Evolutionary conservation across 2,797 vertebrate species (phyloP).

Genomic region (Chelmon rostratus): DNA sequence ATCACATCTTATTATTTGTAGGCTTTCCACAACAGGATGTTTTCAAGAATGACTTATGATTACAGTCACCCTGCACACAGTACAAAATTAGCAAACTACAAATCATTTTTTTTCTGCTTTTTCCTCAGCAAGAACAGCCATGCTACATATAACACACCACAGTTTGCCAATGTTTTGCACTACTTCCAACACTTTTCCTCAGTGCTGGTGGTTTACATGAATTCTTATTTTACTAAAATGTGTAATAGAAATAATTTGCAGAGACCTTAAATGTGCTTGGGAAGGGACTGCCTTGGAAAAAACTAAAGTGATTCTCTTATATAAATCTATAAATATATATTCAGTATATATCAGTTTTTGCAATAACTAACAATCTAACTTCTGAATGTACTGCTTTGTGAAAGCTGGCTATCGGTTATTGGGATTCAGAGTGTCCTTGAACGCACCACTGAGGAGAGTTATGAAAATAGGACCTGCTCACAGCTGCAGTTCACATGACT

Average conservation of each 20-base stretch:
- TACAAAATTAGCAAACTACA: neutral
- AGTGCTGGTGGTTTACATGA: neutral
- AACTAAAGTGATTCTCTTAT: neutral
- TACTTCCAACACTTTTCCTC: neutral
- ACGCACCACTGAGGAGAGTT: slow-evolving; percentile 10
- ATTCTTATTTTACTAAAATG: neutral
- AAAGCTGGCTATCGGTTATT: neutral
- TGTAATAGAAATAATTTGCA: neutral
- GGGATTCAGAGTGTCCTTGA: slow-evolving; percentile 33
- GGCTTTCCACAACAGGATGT: slow-evolving; percentile 18
- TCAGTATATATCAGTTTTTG: too few relatives aligned
- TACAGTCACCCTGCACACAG: neutral
- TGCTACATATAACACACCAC: neutral
- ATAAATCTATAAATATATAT: neutral
- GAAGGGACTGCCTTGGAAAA: neutral
- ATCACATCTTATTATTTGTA: slow-evolving; percentile 31
- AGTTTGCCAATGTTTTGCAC: neutral
- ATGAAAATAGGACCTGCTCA: slow-evolving; percentile 39
- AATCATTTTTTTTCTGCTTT: neutral
- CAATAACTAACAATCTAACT: neutral
- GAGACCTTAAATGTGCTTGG: neutral
- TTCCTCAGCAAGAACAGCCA: too few relatives aligned
- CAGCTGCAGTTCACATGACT: slow-evolving; percentile 37
- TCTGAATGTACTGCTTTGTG: neutral
- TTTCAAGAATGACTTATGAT: slow-evolving; percentile 16